Conservation (phyloP, 2,113 vertebrate species). For the Crocuta crocuta region DNA sequence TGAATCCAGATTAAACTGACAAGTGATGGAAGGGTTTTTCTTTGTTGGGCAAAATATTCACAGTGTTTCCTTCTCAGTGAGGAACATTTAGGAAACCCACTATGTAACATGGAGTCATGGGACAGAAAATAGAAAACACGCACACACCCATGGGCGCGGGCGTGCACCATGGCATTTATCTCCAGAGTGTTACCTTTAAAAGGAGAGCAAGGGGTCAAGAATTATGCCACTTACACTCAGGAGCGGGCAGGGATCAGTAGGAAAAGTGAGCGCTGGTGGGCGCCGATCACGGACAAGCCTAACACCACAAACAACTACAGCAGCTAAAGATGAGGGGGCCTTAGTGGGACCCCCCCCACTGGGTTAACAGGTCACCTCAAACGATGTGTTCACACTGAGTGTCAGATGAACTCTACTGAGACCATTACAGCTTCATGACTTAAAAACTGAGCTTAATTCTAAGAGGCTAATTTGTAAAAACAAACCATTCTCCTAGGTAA, state of each 20-base stretch:
- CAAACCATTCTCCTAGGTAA: not conserved
- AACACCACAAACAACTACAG: not conserved
- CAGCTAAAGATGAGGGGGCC: not conserved
- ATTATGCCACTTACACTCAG: not conserved
- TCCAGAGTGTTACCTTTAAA: not conserved
- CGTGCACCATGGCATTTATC: no score
- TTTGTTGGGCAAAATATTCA: slow-evolving; percentile 29
- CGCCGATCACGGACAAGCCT: not conserved
- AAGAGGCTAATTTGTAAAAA: slow-evolving; percentile 18
- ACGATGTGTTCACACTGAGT: not conserved
- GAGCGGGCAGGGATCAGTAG: not conserved
- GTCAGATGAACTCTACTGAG: not conserved
- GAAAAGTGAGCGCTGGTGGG: not conserved
- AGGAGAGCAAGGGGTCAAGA: not conserved
- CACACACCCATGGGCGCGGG: accelerated
- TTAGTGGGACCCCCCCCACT: not conserved
- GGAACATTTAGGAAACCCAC: slow-evolving; percentile 1
- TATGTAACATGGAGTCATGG: not conserved
- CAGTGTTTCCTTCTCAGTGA: slow-evolving; percentile 7
- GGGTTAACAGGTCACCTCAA: not conserved
- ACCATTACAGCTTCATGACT: not conserved
- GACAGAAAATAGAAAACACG: not conserved
- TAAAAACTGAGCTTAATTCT: slow-evolving; percentile 16
- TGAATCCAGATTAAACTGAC: not conserved
- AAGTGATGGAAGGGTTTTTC: not conserved